Base-by-base conservation (phyloP, 2,113 vertebrate species). In the Dipodomys spectabilis region DNA sequence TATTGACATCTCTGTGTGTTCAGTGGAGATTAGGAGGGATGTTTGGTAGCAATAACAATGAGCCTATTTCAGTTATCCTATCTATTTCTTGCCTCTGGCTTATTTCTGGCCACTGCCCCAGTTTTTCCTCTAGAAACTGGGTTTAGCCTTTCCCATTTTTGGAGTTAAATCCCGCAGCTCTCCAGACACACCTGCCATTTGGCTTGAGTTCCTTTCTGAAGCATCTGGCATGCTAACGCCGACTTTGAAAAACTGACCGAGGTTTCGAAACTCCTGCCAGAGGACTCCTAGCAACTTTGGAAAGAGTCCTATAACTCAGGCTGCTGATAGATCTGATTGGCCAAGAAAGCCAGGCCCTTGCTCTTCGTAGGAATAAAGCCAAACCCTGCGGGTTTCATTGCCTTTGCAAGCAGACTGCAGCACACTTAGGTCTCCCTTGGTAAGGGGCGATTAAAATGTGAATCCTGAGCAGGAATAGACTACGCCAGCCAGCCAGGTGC, bases 1-100 rank as follows among this genome's bases (percentile, higher is more conserved):
- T 18, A 60, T 97, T 95, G 97, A 97, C 96, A 97, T 98, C 84
- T 97, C 96, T 96, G 97, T 97, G 1, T 98, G 97, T 96, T 97
- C 96, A 82, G 90, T 96, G 93, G 97, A 98, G 82, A 53, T 98
- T 98, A 97, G 97, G 96, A 97, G 97, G 96, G 98, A 92, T 93
- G 97, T 94, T 98, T 97, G 96, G 94, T 97, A 97, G 95, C 95
- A 98, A 98, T 97, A 97, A 96, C 97, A 96, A 97, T 97, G 96
- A 0, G 97, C 96, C 95, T 97, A 96, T 96, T 96, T 98, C 97
- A 98, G 95, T 97, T 97, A 97, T 98, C 97, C 97, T 94, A 97
- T 19, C 4, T 25, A 1, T 64, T 85, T 79, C 62, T 2, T 62
- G 7, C 16, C 18, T 35, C 60, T 62, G 45, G 28, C 15, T 1